Conservation (phyloP, 2,797 vertebrate species). For the Neosilurus hyrtlii region DNA sequence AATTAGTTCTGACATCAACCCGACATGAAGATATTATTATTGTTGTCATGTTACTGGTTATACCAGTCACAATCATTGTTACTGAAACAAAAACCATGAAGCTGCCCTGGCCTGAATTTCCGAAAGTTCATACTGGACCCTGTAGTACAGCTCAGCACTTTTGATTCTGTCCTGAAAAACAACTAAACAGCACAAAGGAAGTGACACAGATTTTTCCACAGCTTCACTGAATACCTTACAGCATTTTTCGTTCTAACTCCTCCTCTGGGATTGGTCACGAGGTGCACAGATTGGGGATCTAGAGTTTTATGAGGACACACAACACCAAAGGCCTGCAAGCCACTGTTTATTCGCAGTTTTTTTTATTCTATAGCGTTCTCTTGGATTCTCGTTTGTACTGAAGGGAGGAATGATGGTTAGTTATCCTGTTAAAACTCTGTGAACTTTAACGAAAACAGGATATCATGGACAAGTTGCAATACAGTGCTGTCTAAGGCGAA, state of each 20-base stretch:
- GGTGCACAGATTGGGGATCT: not conserved
- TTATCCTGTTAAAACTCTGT: not conserved
- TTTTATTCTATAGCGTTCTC: not conserved
- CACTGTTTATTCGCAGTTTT: not conserved
- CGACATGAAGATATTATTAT: not conserved
- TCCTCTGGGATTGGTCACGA: not conserved
- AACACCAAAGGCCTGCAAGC: conserved; percentile 26
- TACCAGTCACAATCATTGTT: not conserved
- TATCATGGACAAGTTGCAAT: conserved; percentile 10
- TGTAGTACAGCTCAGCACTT: not conserved
- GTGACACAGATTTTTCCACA: not conserved
- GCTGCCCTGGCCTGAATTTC: not conserved
- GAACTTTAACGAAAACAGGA: conserved; percentile 13
- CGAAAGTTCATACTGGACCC: not conserved
- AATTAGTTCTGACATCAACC: not conserved
- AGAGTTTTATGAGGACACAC: conserved; percentile 35
- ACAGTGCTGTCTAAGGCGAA: conserved; percentile 10
- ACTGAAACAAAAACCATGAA: not conserved
- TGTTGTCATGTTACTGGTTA: not conserved
- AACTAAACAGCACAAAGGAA: not conserved
- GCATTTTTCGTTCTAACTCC: not conserved
- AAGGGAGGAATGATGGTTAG: not conserved
- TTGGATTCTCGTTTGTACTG: conserved; percentile 3
- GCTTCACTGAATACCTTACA: not conserved
- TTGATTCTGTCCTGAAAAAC: not conserved